Evolutionary conservation across 2,113 vertebrate genomes (phyloP), one percentile per base, ranked within the genome.

Genomic region (Bolborhynchus lineola): DNA sequence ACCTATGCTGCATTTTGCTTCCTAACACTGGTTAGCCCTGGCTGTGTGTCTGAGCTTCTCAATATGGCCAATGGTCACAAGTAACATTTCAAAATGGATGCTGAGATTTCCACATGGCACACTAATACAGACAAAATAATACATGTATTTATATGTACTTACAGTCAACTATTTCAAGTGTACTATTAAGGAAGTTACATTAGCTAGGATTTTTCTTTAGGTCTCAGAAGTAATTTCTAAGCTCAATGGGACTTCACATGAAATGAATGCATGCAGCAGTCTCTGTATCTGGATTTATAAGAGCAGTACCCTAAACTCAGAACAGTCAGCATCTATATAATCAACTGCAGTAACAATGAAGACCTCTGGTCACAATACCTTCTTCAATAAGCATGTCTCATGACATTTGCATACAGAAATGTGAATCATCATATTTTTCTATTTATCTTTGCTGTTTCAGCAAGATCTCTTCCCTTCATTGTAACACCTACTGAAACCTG

Each of bases 31-130:
- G 19, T 63, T 86, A 1, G 2, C 29, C 59, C 46, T 41, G 37
- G n/a, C 9, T 2, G 7, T 0, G 0, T 29, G 3, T 33, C n/a
- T 82, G 39, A 85, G 6, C 50, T 82, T 82, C 64, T 47, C 9
- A 60, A 23, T 59, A 67, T 0, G 1, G 37, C 5, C 23, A 80
- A 16, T 19, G 13, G 10, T 64, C 47, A 64, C 0, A 5, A 88
- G 28, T 31, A 77, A 11, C 33, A 33, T 44, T 60, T 81, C 44
- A 28, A 77, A 88, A 88, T 0, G 0, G 52, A 84, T 79, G 18
- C 20, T 0, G 2, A 37, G 25, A 53, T 82, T 84, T 74, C 42
- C 14, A 35, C 1, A 7, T 28, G 10, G 29, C 23, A 46, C 16
- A 59, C 14, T 28, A 78, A 59, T 19, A 65, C 6, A 79, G 33